Evolutionary conservation across 2,797 vertebrate genomes (phyloP), one percentile per base, ranked within the genome.

Genomic region (Podarcis siculus): DNA sequence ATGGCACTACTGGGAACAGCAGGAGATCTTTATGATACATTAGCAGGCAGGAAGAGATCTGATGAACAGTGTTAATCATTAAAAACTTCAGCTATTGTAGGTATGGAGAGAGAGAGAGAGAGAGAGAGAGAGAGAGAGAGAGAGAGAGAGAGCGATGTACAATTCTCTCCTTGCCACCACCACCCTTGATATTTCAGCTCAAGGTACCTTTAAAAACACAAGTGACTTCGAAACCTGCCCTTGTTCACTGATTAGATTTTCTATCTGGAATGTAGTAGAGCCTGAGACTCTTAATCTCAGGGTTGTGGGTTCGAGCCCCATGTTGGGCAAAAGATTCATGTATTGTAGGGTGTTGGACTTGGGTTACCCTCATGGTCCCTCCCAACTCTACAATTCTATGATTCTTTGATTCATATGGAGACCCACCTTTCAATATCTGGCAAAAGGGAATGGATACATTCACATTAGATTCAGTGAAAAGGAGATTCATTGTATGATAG

Each of bases 41-140:
- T 94, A 95, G 78, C 90, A 93, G 92, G 94, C 96, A 95, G 75
- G 72, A 92, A 93, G 90, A 85, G 21, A 94, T 96, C 93, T 96
- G 96, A 96, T 95, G 93, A 95, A 91, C 73, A 55, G n/a, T 75
- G 83, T 95, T 97, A 95, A 97, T 97, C 95, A 96, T 91, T 93
- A 93, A 93, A 95, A 95, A 87, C 80, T 85, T 92, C 73, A 78
- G 91, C 91, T 91, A 94, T 90, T 87, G 49, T 86, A 91, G 39
- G 61, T 90, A 91, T 27, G 7, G 32, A n/a, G 94, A 93, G 90
- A 91, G 79, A 66, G n/a, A 42, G 92, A 91, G 87, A 86, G 7
- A 42, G 45, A 27, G 32, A 42, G 94, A 93, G 90, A 91, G 78
- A 66, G 32, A 49, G 92, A 91, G 87, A 86, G 45, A 27, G 32